These are phyloP conservation scores for Anagyrus pseudococci DNA, from an alignment of 2,888 invertebrate species.

Conservation along the genomic window DNA sequence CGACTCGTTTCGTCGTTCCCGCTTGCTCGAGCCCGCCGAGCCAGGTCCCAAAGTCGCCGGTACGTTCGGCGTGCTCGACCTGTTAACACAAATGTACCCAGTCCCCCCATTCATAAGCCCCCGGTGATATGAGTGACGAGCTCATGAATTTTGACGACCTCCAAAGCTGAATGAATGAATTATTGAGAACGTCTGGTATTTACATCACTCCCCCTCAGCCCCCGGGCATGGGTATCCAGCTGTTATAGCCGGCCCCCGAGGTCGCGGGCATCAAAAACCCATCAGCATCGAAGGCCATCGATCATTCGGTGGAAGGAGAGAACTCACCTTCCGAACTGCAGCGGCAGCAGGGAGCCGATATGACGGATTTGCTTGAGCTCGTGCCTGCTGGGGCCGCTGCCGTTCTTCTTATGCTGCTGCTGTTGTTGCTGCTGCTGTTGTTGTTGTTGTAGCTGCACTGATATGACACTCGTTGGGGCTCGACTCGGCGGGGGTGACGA, in stretches of 20 bases:
- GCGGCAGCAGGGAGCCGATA: slow-evolving; percentile 53
- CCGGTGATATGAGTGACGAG: no score
- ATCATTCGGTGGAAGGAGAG: no score
- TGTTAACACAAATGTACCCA: no score
- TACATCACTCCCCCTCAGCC: no score
- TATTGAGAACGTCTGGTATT: no score
- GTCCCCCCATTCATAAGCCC: no score
- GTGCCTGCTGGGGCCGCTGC: slow-evolving; percentile 51
- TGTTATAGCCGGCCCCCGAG: no score
- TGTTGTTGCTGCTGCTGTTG: slow-evolving; percentile 17
- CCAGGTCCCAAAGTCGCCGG: not conserved
- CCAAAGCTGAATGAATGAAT: no score
- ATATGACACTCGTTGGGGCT: slow-evolving; percentile 34
- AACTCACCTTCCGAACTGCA: slow-evolving; percentile 51
- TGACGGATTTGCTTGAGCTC: slow-evolving; percentile 55
- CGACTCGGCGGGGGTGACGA: slow-evolving; percentile 51
- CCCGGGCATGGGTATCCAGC: no score
- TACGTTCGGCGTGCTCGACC: slow-evolving; percentile 14
- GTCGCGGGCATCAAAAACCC: no score
- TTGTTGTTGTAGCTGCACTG: no score
- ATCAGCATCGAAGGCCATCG: not conserved
- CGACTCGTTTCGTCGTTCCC: slow-evolving; percentile 73
- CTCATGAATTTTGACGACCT: no score
- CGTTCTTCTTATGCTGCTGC: slow-evolving; percentile 53
- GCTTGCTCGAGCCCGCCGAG: slow-evolving; percentile 64